These are phyloP conservation scores for Scarus forsteni DNA, from an alignment of 2,797 vertebrate genomes.

Conservation along the genomic window DNA sequence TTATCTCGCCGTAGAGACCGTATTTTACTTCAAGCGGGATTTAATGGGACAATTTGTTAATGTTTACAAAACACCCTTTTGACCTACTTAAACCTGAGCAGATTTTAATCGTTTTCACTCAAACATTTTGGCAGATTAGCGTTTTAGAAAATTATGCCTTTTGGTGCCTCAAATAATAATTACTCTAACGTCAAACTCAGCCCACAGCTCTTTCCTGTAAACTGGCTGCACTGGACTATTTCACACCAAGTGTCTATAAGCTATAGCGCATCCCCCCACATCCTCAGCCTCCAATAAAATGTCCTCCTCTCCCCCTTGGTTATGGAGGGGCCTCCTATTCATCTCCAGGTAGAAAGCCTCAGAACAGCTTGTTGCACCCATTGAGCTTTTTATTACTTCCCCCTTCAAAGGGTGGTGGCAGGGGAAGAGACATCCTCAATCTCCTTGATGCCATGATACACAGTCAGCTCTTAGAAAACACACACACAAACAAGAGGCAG, in stretches of 20 bases:
- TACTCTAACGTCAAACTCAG: background rate
- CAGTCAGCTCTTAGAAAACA: conserved; percentile 58
- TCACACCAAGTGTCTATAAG: conserved; percentile 69
- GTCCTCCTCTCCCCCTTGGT: conserved; percentile 71
- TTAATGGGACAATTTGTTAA: conserved; percentile 53
- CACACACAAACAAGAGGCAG: conserved; percentile 60
- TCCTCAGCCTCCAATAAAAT: conserved; percentile 78
- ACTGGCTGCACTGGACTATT: conserved; percentile 53
- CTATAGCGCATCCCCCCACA: conserved; percentile 66
- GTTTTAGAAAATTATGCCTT: background rate
- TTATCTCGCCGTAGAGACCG: conserved; percentile 37
- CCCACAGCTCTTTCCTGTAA: conserved; percentile 17
- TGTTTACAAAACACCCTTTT: conserved; percentile 49
- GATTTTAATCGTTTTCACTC: conserved; percentile 29
- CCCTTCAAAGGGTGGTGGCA: conserved; percentile 80
- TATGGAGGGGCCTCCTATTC: conserved; percentile 84
- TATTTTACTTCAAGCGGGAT: conserved; percentile 45
- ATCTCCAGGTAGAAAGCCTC: conserved; percentile 84
- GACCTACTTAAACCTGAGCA: conserved; percentile 51
- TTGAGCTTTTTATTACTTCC: conserved; percentile 84
- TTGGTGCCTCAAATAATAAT: conserved; percentile 24
- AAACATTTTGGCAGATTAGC: conserved; percentile 23
- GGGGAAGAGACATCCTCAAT: conserved; percentile 73
- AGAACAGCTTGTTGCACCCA: conserved; percentile 85
- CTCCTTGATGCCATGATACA: conserved; percentile 76